phyloP scores from a whole-genome alignment of 2,888 invertebrate genomes.

The Amphipoea lucens region DNA sequence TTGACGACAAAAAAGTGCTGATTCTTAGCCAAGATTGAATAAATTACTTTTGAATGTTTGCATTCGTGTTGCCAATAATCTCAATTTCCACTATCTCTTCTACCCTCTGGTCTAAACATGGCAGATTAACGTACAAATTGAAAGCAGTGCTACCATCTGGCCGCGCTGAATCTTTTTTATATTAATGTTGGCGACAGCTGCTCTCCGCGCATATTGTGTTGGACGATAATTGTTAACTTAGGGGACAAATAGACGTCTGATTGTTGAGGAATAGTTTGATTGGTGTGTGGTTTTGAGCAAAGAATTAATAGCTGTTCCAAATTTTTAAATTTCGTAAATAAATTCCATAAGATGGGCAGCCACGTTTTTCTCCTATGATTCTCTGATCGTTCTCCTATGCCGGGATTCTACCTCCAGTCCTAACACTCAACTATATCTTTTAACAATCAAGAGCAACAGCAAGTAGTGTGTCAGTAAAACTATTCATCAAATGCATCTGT shows the following conservation, averaged over 20 bases:
- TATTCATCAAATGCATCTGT: constrained; percentile 56
- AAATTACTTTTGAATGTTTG: too few relatives aligned
- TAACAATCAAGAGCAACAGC: constrained; percentile 6
- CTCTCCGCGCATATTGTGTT: constrained; percentile 48
- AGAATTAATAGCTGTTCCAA: background rate
- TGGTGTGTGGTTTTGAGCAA: background rate
- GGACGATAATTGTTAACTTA: constrained; percentile 38
- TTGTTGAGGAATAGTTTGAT: background rate
- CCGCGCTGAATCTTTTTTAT: constrained; percentile 78
- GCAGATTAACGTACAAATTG: constrained; percentile 68
- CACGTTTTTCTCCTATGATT: background rate
- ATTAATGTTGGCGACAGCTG: constrained; percentile 78
- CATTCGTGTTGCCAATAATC: too few relatives aligned
- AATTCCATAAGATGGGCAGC: background rate
- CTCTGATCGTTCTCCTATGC: too few relatives aligned
- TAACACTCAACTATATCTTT: background rate
- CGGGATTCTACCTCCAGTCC: too few relatives aligned
- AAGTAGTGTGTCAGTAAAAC: constrained; percentile 1
- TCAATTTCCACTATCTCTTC: background rate
- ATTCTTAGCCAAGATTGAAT: too few relatives aligned
- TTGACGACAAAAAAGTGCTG: too few relatives aligned
- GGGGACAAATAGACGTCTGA: constrained; percentile 29
- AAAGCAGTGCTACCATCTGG: constrained; percentile 68
- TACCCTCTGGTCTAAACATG: constrained; percentile 35
- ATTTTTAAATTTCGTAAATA: background rate